Conservation (phyloP, 2,888 invertebrate genomes). For the Ariolimax columbianus region DNA sequence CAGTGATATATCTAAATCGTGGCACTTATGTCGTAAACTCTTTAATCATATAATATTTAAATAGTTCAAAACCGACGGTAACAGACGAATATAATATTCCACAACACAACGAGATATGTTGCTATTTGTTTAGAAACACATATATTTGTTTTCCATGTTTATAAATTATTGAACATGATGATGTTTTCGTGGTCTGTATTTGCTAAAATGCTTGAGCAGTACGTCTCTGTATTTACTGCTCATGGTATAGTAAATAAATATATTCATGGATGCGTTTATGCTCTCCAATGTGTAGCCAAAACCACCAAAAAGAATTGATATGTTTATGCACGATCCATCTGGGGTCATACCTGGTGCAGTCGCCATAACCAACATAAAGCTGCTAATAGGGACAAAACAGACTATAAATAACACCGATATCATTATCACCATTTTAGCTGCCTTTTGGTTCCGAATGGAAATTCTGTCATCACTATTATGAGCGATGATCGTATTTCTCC, state of each 20-base stretch:
- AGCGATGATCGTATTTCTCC: neutral
- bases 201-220: no score
- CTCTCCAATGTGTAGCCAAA: neutral
- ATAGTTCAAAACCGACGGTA: no score
- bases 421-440: neutral
- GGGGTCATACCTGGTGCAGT: neutral
- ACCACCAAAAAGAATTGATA: neutral
- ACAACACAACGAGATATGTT: no score
- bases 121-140: no score
- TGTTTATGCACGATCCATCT: neutral
- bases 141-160: no score
- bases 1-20: no score
- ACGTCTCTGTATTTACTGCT: neutral
- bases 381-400: neutral
- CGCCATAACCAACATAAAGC: no score
- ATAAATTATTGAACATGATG: no score
- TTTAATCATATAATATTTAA: no score
- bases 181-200: no score
- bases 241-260: neutral
- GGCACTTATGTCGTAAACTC: no score
- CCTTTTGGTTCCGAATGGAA: neutral
- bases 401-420: neutral
- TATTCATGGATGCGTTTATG: neutral
- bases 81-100: no score
- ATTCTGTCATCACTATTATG: neutral